Base-by-base conservation (phyloP, 2,797 vertebrate species). In the Limosa lapponica region DNA sequence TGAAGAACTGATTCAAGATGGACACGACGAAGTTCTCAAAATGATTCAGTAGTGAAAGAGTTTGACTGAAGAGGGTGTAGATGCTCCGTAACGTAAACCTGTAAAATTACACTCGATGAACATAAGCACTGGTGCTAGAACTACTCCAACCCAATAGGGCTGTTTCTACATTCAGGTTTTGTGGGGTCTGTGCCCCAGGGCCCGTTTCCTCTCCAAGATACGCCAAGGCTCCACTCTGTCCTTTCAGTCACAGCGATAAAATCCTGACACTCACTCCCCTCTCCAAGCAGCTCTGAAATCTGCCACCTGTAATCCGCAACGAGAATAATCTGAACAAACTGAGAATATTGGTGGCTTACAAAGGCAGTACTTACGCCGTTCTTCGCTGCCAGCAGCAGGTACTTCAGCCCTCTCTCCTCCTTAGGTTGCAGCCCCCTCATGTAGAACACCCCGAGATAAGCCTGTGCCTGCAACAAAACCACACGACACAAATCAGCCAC, bases 391-490 rank as follows among this genome's bases (percentile, higher is more conserved):
- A 99, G 98, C 98, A 97, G 96, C 93, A 99, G 98, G 94, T 99
- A 99, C 32, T 97, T 97, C 82, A 99, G 97, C 12, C 98, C 98
- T 95, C 93, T 98, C 89, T 88, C 89, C 11, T 97, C 95, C 16
- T 99, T 97, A 87, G 97, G 96, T 41, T 98, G 82, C 1, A 98
- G 93, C 67, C 98, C 98, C 95, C 97, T 98, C 82, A 98, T 97
- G 85, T 98, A 98, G 67, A 99, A 95, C 1, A 99, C 99, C 10
- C 99, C 99, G 16, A 99, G 98, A 74, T 98, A 99, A 82, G 99
- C 96, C 96, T 99, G 99, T 73, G 99, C 99, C 99, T 99, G 93
- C 28, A 89, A 92, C 52, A 91, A 82, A 95, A 71, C 16, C 88
- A 92, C 41, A 69, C 0, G 0, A 36, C 14, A 69, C 24, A 72